Base-by-base conservation (phyloP, 2,888 invertebrate genomes). In the Leptopilina syphax region DNA sequence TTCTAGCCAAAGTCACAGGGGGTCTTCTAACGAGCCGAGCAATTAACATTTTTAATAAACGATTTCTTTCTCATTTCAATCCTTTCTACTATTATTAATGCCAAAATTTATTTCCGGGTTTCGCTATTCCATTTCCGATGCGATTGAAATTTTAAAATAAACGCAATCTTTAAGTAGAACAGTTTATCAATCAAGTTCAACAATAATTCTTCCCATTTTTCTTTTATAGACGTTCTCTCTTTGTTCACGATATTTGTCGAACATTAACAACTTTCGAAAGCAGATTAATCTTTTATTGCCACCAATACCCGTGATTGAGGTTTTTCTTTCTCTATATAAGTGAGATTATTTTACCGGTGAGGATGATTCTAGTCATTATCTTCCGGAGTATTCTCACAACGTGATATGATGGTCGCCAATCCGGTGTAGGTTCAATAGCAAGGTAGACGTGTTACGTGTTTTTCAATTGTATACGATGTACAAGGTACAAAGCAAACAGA, bases 11-110 rank as follows among this genome's bases (percentile, higher is more conserved):
- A 88, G 82, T 90, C 86, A 87, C 90, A 88, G 91, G 91, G 91
- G 90, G 91, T 87, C 87, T 85, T 89, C 89, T 91, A 92, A 91
- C 91, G 91, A 92, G 91, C 89, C 85, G 86, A 82, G 89, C 90
- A 90, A 91, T 92, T 91, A 91, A 91, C 90, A 91, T 92, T 92
- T 92, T 91, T 91, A 91, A 91, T 89, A 90, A 89, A 88, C 86
- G 85, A 85, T 87, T 85, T 87, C 84, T 82, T 76, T 63, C 80
- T 73, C 78, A 77, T 65, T 81, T 70, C 18, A 76, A 76, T 63
- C 79, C 27, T 80, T 76, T 80, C 77, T 86, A 44, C 44, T 44
- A 41, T 41, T 86, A 86, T 87, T 63, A 24, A 24, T 27, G 1
- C 85, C 85, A 85, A 84, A 84, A 87, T 88, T 86, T 80, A 80